A percentile compares a stretch with the other conserved stretches of the same genome.
phyloP scores from a whole-genome alignment of 2,888 invertebrate genomes.

The Iphiclides podalirius region DNA sequence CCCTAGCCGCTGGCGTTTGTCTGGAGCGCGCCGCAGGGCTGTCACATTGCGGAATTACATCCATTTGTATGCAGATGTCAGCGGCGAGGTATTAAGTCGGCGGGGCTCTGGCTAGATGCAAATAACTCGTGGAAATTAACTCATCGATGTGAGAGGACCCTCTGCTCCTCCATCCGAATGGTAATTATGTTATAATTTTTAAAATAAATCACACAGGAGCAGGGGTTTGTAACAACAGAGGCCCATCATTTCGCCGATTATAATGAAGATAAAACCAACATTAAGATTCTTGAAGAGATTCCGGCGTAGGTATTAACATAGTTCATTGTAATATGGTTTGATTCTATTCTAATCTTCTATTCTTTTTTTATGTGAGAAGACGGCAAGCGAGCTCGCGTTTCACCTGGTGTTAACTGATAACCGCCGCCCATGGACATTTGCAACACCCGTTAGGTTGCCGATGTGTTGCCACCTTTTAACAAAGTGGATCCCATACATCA shows the following conservation, averaged over 20 bases:
- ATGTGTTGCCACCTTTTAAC: too few relatives aligned
- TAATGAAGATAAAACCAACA: constrained; percentile 13
- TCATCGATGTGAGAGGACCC: constrained; percentile 58
- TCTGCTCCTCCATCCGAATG: constrained; percentile 22
- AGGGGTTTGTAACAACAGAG: constrained; percentile 8
- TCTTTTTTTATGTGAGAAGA: too few relatives aligned
- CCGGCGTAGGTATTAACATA: too few relatives aligned
- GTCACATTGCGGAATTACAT: constrained; percentile 71
- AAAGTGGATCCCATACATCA: too few relatives aligned
- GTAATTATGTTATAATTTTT: constrained; percentile 26
- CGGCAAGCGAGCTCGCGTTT: too few relatives aligned
- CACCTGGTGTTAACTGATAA: too few relatives aligned
- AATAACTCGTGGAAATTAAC: constrained; percentile 73
- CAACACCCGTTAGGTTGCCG: too few relatives aligned
- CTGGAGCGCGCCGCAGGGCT: constrained; percentile 57
- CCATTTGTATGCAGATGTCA: constrained; percentile 73
- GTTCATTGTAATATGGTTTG: too few relatives aligned
- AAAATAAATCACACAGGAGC: constrained; percentile 18
- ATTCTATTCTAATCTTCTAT: background rate
- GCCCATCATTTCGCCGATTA: too few relatives aligned
- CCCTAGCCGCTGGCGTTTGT: constrained; percentile 64
- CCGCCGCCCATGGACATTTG: too few relatives aligned
- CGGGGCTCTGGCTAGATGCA: constrained; percentile 60
- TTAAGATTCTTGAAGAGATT: too few relatives aligned
- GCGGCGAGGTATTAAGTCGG: constrained; percentile 58